Evolutionary conservation across 1,140 invertebrate genomes (phyloP).

Genomic region (Trinorchestia longiramus): DNA sequence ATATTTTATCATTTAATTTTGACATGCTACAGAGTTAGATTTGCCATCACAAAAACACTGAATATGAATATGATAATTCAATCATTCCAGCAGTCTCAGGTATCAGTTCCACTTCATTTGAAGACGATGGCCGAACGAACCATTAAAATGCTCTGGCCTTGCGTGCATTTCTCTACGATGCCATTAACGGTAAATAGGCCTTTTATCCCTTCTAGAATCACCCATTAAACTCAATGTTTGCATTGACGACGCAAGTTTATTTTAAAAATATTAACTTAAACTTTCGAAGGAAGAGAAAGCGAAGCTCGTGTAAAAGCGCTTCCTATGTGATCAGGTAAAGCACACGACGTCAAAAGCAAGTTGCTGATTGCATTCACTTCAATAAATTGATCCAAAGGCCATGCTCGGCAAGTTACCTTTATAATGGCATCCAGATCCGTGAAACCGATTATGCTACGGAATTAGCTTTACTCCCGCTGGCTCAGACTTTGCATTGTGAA

Average conservation of each 20-base stretch:
- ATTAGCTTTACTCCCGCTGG: constrained; percentile 20
- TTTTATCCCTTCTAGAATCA: not conserved
- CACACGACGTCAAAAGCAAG: not conserved
- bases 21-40: not conserved
- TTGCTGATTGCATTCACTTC: not conserved
- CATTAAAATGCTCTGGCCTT: not conserved
- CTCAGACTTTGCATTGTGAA: not conserved
- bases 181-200: constrained; percentile 16
- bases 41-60: not conserved
- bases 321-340: not conserved
- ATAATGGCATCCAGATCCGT: constrained; percentile 48
- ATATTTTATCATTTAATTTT: not conserved
- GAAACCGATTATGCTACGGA: constrained; percentile 49
- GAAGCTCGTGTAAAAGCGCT: not conserved
- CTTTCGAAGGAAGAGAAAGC: not conserved
- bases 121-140: not conserved
- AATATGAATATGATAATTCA: not conserved
- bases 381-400: not conserved
- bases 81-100: not conserved
- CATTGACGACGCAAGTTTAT: not conserved
- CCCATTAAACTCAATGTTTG: constrained; percentile 39
- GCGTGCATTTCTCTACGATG: not conserved
- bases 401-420: not conserved
- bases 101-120: not conserved
- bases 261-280: not conserved